A percentile compares a stretch with the other conserved stretches of the same genome.
phyloP scores from a whole-genome alignment of 2,888 invertebrate genomes.

The Aphrophora alni region DNA sequence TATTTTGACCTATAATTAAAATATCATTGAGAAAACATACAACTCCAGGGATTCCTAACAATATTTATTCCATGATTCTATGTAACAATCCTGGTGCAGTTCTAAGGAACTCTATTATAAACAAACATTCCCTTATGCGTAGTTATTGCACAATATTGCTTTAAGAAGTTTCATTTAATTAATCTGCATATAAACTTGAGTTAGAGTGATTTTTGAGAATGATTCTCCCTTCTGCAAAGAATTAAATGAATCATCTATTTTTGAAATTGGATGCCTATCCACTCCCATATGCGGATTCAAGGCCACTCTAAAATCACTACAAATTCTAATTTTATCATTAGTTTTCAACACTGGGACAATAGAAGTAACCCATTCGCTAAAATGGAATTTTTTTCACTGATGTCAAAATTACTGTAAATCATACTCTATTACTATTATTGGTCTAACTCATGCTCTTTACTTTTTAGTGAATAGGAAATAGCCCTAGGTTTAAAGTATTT shows the following conservation, averaged over 20 bases:
- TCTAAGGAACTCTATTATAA: constrained; percentile 50
- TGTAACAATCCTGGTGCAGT: constrained; percentile 48
- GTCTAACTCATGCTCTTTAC: constrained; percentile 47
- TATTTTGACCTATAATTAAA: constrained; percentile 45
- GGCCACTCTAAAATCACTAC: constrained; percentile 34
- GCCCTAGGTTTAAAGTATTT: constrained; percentile 49
- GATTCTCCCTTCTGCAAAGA: constrained; percentile 44
- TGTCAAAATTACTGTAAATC: constrained; percentile 44
- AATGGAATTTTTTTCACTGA: constrained; percentile 46
- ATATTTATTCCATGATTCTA: constrained; percentile 49
- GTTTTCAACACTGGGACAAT: constrained; percentile 55
- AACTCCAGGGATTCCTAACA: constrained; percentile 23
- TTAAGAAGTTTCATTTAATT: constrained; percentile 52
- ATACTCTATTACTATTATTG: no score
- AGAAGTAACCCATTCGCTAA: constrained; percentile 53
- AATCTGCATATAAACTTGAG: constrained; percentile 42
- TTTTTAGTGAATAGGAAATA: constrained; percentile 49
- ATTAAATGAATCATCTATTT: constrained; percentile 33
- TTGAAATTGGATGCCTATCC: constrained; percentile 41
- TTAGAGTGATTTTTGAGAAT: constrained; percentile 38
- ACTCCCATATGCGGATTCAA: constrained; percentile 32
- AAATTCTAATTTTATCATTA: constrained; percentile 53
- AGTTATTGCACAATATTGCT: constrained; percentile 52
- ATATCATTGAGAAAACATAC: constrained; percentile 23
- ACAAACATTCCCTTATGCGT: constrained; percentile 54